These are phyloP conservation scores for Pyrocephalus nanus DNA, from an alignment of 2,797 vertebrate genomes.

Conservation along the genomic window DNA sequence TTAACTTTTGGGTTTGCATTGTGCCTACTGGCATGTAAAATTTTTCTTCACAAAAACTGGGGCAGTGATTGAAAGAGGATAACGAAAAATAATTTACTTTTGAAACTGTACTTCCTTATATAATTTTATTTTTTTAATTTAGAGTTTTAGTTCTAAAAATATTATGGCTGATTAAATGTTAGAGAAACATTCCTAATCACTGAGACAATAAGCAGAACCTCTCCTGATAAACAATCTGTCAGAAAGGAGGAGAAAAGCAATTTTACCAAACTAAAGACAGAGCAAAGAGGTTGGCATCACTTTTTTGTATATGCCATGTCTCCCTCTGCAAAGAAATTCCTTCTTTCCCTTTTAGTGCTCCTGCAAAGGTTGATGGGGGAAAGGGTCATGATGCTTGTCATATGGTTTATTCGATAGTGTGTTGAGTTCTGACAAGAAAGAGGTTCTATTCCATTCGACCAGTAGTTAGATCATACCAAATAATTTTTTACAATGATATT, in stretches of 20 bases:
- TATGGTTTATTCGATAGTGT: not conserved
- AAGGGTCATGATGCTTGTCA: not conserved
- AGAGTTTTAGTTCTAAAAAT: not conserved
- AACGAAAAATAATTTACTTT: not conserved
- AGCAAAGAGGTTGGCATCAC: not conserved
- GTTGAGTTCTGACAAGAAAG: not conserved
- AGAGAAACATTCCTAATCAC: not conserved
- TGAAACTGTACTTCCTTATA: not conserved
- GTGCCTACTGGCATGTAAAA: not conserved
- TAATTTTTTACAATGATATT: not conserved
- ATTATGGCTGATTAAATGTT: not conserved
- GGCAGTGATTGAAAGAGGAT: not conserved
- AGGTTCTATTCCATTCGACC: not conserved
- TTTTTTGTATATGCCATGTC: not conserved
- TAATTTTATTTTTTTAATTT: not conserved
- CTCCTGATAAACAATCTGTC: not conserved
- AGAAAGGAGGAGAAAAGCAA: not conserved
- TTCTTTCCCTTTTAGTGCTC: not conserved
- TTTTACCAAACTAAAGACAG: not conserved
- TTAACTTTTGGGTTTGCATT: not conserved
- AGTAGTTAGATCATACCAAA: not conserved
- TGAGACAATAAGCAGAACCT: not conserved
- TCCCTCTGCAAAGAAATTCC: not conserved
- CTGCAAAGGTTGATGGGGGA: rapidly evolving
- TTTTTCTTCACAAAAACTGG: not conserved